phyloP scores from a whole-genome alignment of 2,797 vertebrate genomes.

The Catostomus latipinnis region DNA sequence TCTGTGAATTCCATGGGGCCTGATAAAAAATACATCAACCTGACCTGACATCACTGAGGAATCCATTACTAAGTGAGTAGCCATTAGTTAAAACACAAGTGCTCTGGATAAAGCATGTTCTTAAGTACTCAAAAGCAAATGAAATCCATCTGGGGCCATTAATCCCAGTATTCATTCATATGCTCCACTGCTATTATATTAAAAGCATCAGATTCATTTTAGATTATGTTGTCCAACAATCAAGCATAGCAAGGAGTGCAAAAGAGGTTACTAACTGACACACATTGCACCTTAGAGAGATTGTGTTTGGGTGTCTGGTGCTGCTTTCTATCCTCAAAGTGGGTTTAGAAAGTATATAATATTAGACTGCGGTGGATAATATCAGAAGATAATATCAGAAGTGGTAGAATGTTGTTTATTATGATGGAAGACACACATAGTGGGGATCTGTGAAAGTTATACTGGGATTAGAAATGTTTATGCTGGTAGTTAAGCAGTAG shows the following conservation, averaged over 20 bases:
- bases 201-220: slow-evolving; percentile 12
- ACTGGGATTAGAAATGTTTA: slow-evolving; percentile 73
- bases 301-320: slow-evolving; percentile 56
- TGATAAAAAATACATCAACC: slow-evolving; percentile 39
- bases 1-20: slow-evolving; percentile 3
- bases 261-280: slow-evolving; percentile 9
- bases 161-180: slow-evolving; percentile 24
- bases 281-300: background rate
- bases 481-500: slow-evolving; percentile 25
- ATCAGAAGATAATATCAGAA: slow-evolving; percentile 61
- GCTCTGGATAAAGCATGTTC: background rate
- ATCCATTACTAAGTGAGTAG: slow-evolving; percentile 7
- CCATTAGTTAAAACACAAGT: slow-evolving; percentile 30
- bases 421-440: slow-evolving; percentile 42
- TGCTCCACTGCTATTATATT: slow-evolving; percentile 9
- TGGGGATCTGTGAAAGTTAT: slow-evolving; percentile 58
- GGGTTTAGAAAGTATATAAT: slow-evolving; percentile 64
- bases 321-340: slow-evolving; percentile 61
- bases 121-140: background rate
- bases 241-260: background rate
- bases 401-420: slow-evolving; percentile 65
- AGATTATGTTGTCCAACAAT: slow-evolving; percentile 31
- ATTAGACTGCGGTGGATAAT: slow-evolving; percentile 73
- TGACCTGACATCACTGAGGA: background rate
- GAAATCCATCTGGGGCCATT: slow-evolving; percentile 2